Evolutionary conservation across 2,888 invertebrate genomes (phyloP).

Genomic region (Oscheius sp.): DNA sequence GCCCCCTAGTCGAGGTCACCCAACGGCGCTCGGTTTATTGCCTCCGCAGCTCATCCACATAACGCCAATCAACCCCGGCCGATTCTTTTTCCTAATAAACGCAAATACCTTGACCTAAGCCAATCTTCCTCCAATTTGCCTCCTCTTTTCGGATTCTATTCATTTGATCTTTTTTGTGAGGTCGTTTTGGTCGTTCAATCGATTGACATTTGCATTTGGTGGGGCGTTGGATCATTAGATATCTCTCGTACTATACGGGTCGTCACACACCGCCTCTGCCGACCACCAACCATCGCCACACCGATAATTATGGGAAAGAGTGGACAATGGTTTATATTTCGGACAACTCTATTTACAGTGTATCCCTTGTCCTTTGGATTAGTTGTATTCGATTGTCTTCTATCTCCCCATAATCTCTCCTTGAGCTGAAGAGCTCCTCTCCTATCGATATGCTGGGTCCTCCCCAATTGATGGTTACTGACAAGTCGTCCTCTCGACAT

Average conservation of each 20-base stretch:
- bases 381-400: not conserved
- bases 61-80: constrained; percentile 3
- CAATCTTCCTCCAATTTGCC: not conserved
- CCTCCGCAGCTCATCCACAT: constrained; percentile 29
- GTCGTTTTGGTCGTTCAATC: constrained; percentile 6
- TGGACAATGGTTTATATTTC: not conserved
- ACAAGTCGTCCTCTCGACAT: not conserved
- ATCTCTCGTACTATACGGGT: constrained; percentile 30
- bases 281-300: constrained; percentile 3
- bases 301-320: not conserved
- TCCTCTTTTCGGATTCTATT: not conserved
- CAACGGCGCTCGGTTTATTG: constrained; percentile 25
- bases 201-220: constrained; percentile 31
- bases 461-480: not conserved
- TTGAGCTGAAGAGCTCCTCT: not conserved
- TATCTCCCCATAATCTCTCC: not conserved
- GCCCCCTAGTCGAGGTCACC: constrained; percentile 21
- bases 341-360: not conserved
- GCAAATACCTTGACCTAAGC: not conserved
- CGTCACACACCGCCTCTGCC: constrained; percentile 1
- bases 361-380: not conserved
- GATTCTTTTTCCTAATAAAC: not conserved
- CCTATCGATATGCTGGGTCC: not conserved
- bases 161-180: constrained; percentile 10
- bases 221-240: constrained; percentile 33